phyloP scores from a whole-genome alignment of 1,140 invertebrate genomes.

The Drosophila saltans region DNA sequence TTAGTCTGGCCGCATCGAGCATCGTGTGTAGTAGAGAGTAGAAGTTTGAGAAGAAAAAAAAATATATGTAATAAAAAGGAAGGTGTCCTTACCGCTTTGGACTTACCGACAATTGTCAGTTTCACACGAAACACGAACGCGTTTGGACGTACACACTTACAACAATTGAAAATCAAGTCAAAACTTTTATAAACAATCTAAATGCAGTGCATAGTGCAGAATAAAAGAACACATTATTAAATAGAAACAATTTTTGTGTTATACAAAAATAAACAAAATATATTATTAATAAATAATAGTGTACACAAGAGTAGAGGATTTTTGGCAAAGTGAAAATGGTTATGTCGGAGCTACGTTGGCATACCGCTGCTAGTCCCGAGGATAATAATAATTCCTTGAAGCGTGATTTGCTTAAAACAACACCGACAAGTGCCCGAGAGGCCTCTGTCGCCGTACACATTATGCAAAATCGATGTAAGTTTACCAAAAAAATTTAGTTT shows the following conservation, averaged over 20 bases:
- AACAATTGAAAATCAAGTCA: constrained; percentile 43
- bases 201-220: constrained; percentile 7
- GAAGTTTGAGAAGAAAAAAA: constrained; percentile 5
- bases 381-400: constrained; percentile 82
- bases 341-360: constrained; percentile 83
- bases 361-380: constrained; percentile 75
- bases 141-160: constrained; percentile 55
- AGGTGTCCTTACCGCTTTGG: constrained; percentile 68
- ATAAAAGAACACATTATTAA: constrained; percentile 19
- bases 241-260: constrained; percentile 23
- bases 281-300: constrained; percentile 18
- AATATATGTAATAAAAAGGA: constrained; percentile 20
- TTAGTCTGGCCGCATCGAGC: constrained; percentile 19
- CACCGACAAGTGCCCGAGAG: constrained; percentile 66
- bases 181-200: not conserved
- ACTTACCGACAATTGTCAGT: constrained; percentile 65
- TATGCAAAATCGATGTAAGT: constrained; percentile 83
- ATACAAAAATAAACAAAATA: not conserved
- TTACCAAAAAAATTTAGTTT: not conserved
- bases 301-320: constrained; percentile 11
- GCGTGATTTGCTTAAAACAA: constrained; percentile 76
- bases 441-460: constrained; percentile 74
- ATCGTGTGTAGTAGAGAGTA: constrained; percentile 14
- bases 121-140: constrained; percentile 81
- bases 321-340: constrained; percentile 78